Base-by-base conservation (phyloP, 2,113 vertebrate species). In the Capreolus pygargus region DNA sequence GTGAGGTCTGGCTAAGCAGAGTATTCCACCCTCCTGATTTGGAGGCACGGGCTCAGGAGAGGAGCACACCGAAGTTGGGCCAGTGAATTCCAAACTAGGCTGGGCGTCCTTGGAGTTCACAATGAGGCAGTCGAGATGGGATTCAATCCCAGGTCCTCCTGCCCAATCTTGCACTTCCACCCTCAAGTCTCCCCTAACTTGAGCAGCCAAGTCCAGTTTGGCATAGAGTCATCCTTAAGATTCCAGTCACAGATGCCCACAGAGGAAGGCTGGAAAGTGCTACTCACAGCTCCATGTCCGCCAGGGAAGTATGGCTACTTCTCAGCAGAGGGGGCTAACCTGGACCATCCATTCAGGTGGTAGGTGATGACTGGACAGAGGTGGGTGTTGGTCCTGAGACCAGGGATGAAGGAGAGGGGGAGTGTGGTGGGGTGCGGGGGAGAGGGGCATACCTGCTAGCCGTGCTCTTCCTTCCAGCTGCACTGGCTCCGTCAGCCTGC, bases 401-500 rank as follows among this genome's bases (percentile, higher is more conserved):
- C 39, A 3, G 36, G 61, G 67, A 14, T 39, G 4, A 30, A 17
- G 57, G 33, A 17, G 39, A 10, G 28, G 7, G 7, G 14, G 61
- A 11, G 14, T 28, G 15, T 11, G 1, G 55, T 3, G 0, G 7
- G 21, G 39, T 11, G 15, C 15, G 13, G 4, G 28, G 8, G 6
- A 2, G 28, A 54, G 50, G 50, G 5, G 7, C 89, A 21, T 98
- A 99, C 99, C 99, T 99, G 99, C 98, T 98, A 25, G 98, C 97
- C 1, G 98, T 98, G 94, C 98, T 99, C 97, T 98, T 99, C 89
- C 84, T 97, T 96, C 99, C 99, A 0, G 98, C 98, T 88, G 98
- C 98, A 98, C 60, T 98, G 98, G 98, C 98, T 98, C 98, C 99
- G 25, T 99, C 99, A 57, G 98, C 98, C 99, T 99, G 70, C 12